Evolutionary conservation across 2,797 vertebrate species (phyloP), one percentile per base, ranked within the genome.

Genomic region (Anomalospiza imberbis): DNA sequence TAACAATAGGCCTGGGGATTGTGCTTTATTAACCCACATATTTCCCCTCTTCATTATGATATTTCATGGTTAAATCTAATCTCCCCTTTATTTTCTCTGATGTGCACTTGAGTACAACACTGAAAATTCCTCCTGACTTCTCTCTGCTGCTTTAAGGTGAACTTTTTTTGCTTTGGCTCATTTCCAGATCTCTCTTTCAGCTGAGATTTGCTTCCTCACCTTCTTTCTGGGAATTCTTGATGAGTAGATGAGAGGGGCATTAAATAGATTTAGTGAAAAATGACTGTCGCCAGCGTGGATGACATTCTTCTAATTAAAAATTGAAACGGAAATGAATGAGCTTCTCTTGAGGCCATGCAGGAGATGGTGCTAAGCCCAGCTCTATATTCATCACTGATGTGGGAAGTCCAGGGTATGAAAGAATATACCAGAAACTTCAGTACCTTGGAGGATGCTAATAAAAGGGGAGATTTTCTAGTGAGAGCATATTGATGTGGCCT

Each of bases 271-370:
- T 44, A 83, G 91, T 95, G 90, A 89, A 88, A 93, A 95, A 91
- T 83, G 93, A 77, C 89, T 16, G 2, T 89, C 91, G 34, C 68
- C 20, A 5, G 11, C 0, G 9, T 14, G 60, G 71, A 82, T 92
- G 91, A 83, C 84, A 96, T 93, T 71, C 36, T 61, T 90, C 88
- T 96, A 92, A 96, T 95, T 94, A 95, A 96, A 93, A 94, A 86
- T 75, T 86, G 83, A 91, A 88, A 55, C 1, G 14, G 93, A 94
- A 96, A 94, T 94, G 70, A 96, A 78, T 47, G 72, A 84, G 66
- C 62, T 90, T 51, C 94, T 93, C 85, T 15, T 18, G 89, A 74
- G 89, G 93, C 91, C 2, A 1, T n/a, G 57, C 34, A 74, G 42
- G 85, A 80, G 79, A 45, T n/a, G 4, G 4, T 5, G 12, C 48